A percentile compares a stretch with the other conserved stretches of the same genome.
phyloP scores from a whole-genome alignment of 2,113 vertebrate genomes.

The Sinocyclocheilus grahami region DNA sequence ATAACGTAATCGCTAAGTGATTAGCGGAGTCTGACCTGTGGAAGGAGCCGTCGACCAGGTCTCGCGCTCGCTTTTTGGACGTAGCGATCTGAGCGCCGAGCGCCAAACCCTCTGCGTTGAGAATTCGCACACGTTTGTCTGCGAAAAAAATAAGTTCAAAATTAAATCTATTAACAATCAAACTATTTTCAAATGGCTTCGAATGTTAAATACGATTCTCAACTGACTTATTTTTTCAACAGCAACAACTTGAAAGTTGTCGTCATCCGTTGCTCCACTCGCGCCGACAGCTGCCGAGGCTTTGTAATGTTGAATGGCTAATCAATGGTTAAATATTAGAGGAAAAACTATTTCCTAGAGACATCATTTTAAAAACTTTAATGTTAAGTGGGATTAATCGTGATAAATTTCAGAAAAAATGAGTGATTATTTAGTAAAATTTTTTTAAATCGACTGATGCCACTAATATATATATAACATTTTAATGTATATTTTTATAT shows the following conservation, averaged over 20 bases:
- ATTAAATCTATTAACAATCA: neutral
- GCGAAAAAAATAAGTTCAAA: neutral
- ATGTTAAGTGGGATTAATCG: no score
- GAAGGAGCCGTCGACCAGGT: conserved; percentile 89
- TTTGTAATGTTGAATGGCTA: fast-evolving
- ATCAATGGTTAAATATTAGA: no score
- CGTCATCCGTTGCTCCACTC: conserved; percentile 18
- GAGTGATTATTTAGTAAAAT: no score
- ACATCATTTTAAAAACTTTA: no score
- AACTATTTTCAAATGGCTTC: neutral
- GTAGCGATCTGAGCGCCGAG: conserved; percentile 85
- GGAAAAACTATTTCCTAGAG: no score
- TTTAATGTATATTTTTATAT: no score
- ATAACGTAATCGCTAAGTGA: neutral
- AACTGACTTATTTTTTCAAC: conserved; percentile 88
- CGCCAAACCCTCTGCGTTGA: conserved; percentile 89
- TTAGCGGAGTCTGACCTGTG: conserved; percentile 78
- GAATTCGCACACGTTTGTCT: conserved; percentile 84
- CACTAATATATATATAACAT: no score
- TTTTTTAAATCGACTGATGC: no score
- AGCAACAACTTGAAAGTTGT: conserved; percentile 86
- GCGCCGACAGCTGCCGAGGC: conserved; percentile 23
- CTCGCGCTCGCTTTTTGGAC: conserved; percentile 85
- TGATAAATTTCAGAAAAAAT: no score
- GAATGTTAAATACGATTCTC: neutral